Conservation (phyloP, 1,140 invertebrate genomes). For the Amyelois transitella region DNA sequence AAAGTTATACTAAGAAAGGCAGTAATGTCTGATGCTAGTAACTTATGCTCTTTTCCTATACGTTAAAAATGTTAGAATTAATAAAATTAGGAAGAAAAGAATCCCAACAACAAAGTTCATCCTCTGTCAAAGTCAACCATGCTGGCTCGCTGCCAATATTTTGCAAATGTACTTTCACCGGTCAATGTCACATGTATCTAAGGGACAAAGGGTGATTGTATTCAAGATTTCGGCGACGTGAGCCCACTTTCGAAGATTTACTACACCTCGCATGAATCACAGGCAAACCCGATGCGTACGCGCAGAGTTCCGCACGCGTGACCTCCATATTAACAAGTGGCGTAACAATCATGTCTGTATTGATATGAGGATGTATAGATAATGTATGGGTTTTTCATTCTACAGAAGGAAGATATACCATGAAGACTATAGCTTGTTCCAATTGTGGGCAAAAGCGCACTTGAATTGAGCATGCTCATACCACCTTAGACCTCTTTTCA, state of each 20-base stretch:
- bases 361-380: neutral
- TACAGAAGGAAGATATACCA: no score
- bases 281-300: conserved; percentile 47
- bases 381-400: neutral
- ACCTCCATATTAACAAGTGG: conserved; percentile 38
- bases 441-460: no score
- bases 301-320: conserved; percentile 47
- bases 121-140: no score
- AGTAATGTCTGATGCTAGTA: no score
- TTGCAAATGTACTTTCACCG: conserved; percentile 11
- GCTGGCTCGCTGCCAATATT: neutral
- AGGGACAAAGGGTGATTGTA: conserved; percentile 12
- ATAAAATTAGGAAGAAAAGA: no score
- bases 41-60: no score
- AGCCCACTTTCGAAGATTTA: conserved; percentile 39
- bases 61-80: no score
- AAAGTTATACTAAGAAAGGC: no score
- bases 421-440: no score
- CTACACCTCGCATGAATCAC: conserved; percentile 42
- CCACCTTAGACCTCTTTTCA: no score
- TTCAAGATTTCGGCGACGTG: conserved; percentile 23
- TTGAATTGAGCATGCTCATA: no score
- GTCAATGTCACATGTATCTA: neutral
- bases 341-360: neutral
- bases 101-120: no score